Evolutionary conservation across 2,797 vertebrate genomes (phyloP).

Genomic region (Anomalospiza imberbis): DNA sequence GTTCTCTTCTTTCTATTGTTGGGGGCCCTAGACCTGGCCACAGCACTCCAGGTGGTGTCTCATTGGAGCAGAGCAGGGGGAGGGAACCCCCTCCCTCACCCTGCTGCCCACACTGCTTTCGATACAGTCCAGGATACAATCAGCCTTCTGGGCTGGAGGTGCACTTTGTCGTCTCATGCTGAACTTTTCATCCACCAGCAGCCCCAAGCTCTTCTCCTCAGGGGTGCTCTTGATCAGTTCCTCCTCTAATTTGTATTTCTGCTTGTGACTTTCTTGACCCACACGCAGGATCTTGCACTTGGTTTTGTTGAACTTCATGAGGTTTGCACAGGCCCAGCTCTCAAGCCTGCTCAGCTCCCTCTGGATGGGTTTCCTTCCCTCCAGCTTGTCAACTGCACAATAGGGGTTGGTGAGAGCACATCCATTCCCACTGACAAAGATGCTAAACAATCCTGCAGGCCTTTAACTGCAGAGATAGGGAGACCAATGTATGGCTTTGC

Average conservation of each 20-base stretch:
- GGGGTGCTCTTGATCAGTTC: not conserved
- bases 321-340: not conserved
- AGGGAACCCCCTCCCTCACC: not conserved
- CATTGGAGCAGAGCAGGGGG: not conserved
- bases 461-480: not conserved
- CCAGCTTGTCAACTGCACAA: rapidly evolving
- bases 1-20: rapidly evolving
- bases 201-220: not conserved
- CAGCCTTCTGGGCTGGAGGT: not conserved
- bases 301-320: not conserved
- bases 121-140: not conserved
- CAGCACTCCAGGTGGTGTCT: not conserved
- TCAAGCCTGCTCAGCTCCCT: not conserved
- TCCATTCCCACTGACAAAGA: not conserved
- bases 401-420: not conserved
- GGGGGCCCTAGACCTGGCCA: not conserved
- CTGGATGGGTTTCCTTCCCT: not conserved
- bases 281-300: not conserved
- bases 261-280: not conserved
- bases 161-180: not conserved
- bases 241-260: not conserved
- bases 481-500: not conserved
- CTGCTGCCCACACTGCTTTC: not conserved
- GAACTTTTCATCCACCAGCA: not conserved
- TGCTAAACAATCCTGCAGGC: not conserved